These are phyloP conservation scores for Anas platyrhynchos DNA, from an alignment of 2,113 vertebrate genomes.

Conservation along the genomic window DNA sequence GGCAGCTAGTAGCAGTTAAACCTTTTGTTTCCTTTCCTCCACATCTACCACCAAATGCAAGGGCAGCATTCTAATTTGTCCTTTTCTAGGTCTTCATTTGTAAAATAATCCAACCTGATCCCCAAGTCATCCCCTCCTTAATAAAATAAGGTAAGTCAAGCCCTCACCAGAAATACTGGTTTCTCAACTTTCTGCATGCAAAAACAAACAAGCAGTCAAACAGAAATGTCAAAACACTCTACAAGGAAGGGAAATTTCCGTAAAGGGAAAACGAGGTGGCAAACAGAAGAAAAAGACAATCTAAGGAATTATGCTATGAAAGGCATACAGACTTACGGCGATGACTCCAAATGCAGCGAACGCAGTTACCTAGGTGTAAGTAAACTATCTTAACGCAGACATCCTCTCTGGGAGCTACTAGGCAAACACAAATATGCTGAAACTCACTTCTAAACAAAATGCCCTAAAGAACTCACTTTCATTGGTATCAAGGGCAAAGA, in stretches of 20 bases:
- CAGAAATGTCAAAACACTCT: background rate
- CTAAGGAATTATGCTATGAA: background rate
- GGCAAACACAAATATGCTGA: background rate
- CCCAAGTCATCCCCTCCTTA: rapidly evolving
- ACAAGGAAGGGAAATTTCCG: background rate
- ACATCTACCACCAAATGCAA: background rate
- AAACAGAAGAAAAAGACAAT: background rate
- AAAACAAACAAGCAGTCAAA: background rate
- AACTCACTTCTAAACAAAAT: too few relatives aligned
- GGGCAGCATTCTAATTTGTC: background rate
- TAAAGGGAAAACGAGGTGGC: background rate
- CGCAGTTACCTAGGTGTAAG: rapidly evolving
- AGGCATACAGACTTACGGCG: background rate
- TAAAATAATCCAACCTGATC: background rate
- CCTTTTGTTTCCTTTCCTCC: background rate
- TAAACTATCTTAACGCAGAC: background rate
- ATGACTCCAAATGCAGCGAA: background rate
- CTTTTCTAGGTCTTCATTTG: background rate
- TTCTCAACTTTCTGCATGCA: background rate
- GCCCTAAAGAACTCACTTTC: background rate
- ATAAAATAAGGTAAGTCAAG: background rate
- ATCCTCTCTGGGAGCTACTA: background rate
- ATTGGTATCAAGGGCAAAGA: background rate
- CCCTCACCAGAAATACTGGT: background rate
- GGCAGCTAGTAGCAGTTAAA: background rate